Conservation (phyloP, 2,113 vertebrate species). For the Poeciliopsis occidentalis region DNA sequence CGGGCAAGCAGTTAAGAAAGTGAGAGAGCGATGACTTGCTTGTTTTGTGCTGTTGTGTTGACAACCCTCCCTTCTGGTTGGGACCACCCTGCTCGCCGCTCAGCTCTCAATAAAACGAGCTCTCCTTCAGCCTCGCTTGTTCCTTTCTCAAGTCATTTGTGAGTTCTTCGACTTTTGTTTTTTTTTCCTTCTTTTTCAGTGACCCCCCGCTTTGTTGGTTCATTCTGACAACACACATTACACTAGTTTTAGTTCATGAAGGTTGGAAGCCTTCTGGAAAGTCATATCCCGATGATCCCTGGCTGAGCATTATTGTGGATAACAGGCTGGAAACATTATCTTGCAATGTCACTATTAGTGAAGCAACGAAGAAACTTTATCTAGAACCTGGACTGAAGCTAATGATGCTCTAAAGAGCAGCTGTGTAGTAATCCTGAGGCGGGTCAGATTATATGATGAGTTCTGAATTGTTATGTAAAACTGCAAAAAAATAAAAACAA, state of each 20-base stretch:
- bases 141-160: constrained; percentile 18
- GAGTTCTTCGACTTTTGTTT: constrained; percentile 19
- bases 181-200: constrained; percentile 9
- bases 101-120: constrained; percentile 36
- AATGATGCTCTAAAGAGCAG: background rate
- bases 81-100: constrained; percentile 70
- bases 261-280: background rate
- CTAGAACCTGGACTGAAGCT: background rate
- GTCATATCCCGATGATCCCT: background rate
- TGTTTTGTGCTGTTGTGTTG: constrained; percentile 37
- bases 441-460: background rate
- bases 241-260: constrained; percentile 4
- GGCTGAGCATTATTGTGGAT: background rate
- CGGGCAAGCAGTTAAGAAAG: constrained; percentile 1
- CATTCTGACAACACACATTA: constrained; percentile 14
- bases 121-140: background rate
- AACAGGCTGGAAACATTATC: background rate
- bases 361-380: background rate
- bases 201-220: constrained; percentile 5
- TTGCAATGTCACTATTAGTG: background rate
- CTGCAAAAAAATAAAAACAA: too few relatives aligned
- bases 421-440: background rate
- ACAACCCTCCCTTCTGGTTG: constrained; percentile 53
- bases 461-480: background rate
- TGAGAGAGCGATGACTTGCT: constrained; percentile 3